Conservation (phyloP, 2,113 vertebrate species). For the Bambusicola thoracicus region DNA sequence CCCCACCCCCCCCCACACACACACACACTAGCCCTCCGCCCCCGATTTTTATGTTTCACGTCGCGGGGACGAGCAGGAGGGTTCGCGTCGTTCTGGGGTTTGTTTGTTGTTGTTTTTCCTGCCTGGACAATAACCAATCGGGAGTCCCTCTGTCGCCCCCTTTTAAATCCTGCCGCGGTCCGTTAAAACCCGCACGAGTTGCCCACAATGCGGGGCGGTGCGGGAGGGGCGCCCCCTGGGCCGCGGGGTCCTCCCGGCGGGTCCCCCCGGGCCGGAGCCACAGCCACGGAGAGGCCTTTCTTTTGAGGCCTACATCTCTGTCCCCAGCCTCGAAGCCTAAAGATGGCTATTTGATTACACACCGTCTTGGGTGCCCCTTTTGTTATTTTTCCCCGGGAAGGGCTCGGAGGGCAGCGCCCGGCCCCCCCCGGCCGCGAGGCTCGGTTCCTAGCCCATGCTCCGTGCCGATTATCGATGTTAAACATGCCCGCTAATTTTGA, state of each 20-base stretch:
- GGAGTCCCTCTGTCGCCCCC: constrained; percentile 84
- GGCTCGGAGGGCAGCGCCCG: constrained; percentile 75
- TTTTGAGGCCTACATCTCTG: constrained; percentile 93
- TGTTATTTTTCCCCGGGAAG: constrained; percentile 77
- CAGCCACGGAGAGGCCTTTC: constrained; percentile 83
- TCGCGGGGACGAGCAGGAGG: neutral
- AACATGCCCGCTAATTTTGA: constrained; percentile 97
- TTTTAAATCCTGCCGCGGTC: constrained; percentile 83
- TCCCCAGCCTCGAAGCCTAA: constrained; percentile 90
- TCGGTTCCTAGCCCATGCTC: constrained; percentile 81
- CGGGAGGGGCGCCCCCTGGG: constrained; percentile 67
- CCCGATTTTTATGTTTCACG: neutral
- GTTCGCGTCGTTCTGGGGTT: constrained; percentile 54
- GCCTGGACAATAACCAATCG: constrained; percentile 85
- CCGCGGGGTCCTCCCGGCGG: constrained; percentile 50
- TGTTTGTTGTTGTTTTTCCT: constrained; percentile 84
- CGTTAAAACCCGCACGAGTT: constrained; percentile 81
- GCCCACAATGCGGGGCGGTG: constrained; percentile 74
- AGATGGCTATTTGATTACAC: constrained; percentile 90
- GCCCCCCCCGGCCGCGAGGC: constrained; percentile 78
- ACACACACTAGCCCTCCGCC: no score
- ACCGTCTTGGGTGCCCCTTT: constrained; percentile 83
- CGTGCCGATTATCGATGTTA: constrained; percentile 93
- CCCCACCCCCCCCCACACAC: rapidly evolving
- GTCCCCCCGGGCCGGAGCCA: constrained; percentile 65